Evolutionary conservation across 2,113 vertebrate genomes (phyloP), one percentile per base, ranked within the genome.

Genomic region (Sakesphorus luctuosus): DNA sequence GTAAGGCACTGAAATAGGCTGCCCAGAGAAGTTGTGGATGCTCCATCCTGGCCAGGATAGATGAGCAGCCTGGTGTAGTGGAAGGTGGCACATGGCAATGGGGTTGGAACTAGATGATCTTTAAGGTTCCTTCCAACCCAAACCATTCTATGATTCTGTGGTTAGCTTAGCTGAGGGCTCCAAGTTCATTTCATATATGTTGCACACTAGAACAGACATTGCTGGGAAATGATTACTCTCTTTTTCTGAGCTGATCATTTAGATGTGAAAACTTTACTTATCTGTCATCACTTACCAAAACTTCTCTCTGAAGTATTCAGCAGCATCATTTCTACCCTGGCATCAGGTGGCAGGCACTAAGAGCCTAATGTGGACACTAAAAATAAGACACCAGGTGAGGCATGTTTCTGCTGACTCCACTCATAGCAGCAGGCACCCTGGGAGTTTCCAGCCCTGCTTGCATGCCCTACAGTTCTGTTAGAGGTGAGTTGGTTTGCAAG

Each of bases 361-460:
- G 44, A 67, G 21, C 52, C 81, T 81, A 40, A 71, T 77, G 35
- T 78, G 79, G 55, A 31, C 82, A 78, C 71, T 77, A 59, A 91
- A 91, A 93, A 31, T 24, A 46, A 86, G 58, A 26, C 28, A 53
- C 25, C 29, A 66, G 36, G 66, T 71, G 50, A 82, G 20, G n/a
- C 33, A 16, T 1, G 11, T 59, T 95, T 88, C 82, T 94, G 67
- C 79, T 92, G 69, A 84, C 43, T 82, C 82, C 68, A 53, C 84
- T 36, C 43, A 21, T 9, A 90, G 61, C 78, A 90, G 66, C 47
- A 76, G 61, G 53, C 49, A 92, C 40, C 35, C 52, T 50, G 49
- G 61, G 84, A 95, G 63, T 68, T 93, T 89, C 84, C 75, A 94
- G 88, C 68, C 49, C 67, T 68, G 46, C 31, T 33, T 55, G 7